Conservation (phyloP, 2,113 vertebrate genomes). For the Sphaerodactylus townsendi region DNA sequence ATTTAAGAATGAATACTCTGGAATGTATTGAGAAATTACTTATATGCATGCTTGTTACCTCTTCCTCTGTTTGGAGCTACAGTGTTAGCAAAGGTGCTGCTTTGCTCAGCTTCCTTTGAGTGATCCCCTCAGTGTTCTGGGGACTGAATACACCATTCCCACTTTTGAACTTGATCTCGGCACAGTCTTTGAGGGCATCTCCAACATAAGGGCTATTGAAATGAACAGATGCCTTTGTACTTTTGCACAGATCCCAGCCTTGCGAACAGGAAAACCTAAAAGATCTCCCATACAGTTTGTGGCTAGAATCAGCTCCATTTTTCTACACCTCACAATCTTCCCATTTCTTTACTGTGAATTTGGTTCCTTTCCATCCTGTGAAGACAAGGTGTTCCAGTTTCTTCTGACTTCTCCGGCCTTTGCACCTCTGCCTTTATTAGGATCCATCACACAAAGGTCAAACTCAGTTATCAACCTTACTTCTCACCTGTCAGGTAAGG, state of each 20-base stretch:
- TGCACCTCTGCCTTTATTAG: not conserved
- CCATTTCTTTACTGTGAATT: not conserved
- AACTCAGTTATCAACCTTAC: not conserved
- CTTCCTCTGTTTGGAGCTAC: not conserved
- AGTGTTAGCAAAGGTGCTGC: not conserved
- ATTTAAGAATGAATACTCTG: not conserved
- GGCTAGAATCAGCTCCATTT: not conserved
- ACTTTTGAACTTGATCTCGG: not conserved
- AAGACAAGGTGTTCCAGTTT: not conserved
- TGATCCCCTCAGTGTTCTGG: not conserved
- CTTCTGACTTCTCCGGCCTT: not conserved
- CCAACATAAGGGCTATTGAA: not conserved
- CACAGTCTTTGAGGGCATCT: not conserved
- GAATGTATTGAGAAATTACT: not conserved
- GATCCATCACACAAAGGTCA: not conserved
- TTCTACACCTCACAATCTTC: not conserved
- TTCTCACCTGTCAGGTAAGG: not conserved
- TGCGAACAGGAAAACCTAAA: not conserved
- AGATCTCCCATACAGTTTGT: not conserved
- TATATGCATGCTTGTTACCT: not conserved
- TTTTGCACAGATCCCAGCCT: not conserved
- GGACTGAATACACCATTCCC: not conserved
- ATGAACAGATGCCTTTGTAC: not conserved
- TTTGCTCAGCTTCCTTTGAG: not conserved
- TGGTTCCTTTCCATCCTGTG: not conserved